phyloP scores from a whole-genome alignment of 2,888 invertebrate species.

The Linnaemya vulpina region DNA sequence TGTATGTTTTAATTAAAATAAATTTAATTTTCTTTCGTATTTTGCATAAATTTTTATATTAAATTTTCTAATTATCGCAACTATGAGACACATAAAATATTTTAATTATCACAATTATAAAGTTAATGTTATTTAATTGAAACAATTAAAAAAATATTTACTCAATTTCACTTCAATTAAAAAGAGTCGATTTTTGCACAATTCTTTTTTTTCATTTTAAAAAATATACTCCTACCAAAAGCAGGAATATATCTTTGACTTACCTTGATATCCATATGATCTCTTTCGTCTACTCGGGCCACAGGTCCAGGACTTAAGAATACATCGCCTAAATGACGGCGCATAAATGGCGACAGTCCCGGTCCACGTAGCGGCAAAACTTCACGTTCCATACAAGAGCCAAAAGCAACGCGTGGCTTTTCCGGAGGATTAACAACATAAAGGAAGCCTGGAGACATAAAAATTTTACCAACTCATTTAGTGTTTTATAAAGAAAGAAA shows the following conservation, averaged over 20 bases:
- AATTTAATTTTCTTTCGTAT: too few relatives aligned
- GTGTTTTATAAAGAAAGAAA: not conserved
- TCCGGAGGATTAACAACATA: conserved; percentile 84
- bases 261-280: conserved; percentile 76
- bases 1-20: too few relatives aligned
- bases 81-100: too few relatives aligned
- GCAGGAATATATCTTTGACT: conserved; percentile 3
- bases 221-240: too few relatives aligned
- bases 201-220: too few relatives aligned
- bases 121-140: too few relatives aligned
- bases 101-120: too few relatives aligned
- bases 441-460: conserved; percentile 83
- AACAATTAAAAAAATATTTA: too few relatives aligned
- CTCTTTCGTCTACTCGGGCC: conserved; percentile 53
- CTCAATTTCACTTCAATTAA: too few relatives aligned
- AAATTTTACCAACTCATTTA: not conserved
- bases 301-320: conserved; percentile 77
- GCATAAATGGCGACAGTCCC: conserved; percentile 84
- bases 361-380: conserved; percentile 83
- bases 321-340: conserved; percentile 80
- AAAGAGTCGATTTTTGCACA: too few relatives aligned
- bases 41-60: too few relatives aligned
- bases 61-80: too few relatives aligned
- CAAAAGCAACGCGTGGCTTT: conserved; percentile 84
- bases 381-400: conserved; percentile 83